phyloP scores from a whole-genome alignment of 2,888 invertebrate species.

The Acrobasis repandana region DNA sequence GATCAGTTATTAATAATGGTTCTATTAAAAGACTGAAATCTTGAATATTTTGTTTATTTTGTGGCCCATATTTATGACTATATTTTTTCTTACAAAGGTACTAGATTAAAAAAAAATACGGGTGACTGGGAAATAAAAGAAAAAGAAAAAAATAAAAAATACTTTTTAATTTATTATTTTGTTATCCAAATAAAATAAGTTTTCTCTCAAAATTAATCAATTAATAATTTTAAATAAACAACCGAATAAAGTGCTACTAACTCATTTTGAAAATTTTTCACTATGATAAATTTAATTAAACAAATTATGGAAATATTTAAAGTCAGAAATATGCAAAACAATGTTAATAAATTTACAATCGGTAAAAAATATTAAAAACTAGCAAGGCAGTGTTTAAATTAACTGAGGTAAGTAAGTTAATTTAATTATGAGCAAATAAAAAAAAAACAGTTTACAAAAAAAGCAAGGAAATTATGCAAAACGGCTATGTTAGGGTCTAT shows the following conservation, averaged over 20 bases:
- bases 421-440: not conserved
- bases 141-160: slow-evolving; percentile 4
- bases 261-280: too few relatives aligned
- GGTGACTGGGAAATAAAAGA: not conserved
- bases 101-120: too few relatives aligned
- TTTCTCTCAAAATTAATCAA: not conserved
- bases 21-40: slow-evolving; percentile 81
- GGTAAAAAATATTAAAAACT: not conserved
- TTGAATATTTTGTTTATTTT: slow-evolving; percentile 26
- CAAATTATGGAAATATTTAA: too few relatives aligned
- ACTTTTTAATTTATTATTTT: slow-evolving; percentile 3
- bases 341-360: not conserved
- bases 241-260: not conserved
- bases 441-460: not conserved
- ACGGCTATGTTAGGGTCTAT: slow-evolving; percentile 28
- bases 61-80: too few relatives aligned
- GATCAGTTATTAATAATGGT: slow-evolving; percentile 64
- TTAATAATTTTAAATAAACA: not conserved
- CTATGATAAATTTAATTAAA: too few relatives aligned
- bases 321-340: not conserved
- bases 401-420: slow-evolving; percentile 5
- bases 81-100: too few relatives aligned
- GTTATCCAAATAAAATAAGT: not conserved
- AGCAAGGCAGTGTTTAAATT: slow-evolving; percentile 11
- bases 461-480: not conserved